A percentile compares a stretch with the other conserved stretches of the same genome.
phyloP scores from a whole-genome alignment of 2,888 invertebrate species.

The Chalcis sispes region DNA sequence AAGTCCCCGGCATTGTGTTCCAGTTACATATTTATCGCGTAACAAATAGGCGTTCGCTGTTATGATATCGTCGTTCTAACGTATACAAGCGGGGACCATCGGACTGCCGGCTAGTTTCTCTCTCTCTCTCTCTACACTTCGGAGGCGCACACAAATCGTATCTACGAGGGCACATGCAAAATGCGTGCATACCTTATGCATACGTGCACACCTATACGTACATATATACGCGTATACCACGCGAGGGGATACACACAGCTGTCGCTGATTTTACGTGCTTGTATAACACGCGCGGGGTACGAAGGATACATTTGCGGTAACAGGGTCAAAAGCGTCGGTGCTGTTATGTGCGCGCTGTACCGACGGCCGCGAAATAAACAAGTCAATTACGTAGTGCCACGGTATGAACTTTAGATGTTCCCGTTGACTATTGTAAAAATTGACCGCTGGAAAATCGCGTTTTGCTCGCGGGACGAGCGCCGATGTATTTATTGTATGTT shows the following conservation, averaged over 20 bases:
- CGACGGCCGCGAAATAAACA: conserved; percentile 64
- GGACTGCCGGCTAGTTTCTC: conserved; percentile 67
- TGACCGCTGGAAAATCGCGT: conserved; percentile 43
- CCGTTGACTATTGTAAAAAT: background rate
- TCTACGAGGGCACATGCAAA: background rate
- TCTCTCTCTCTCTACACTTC: background rate
- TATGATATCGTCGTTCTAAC: conserved; percentile 72
- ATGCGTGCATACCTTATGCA: background rate
- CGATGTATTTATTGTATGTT: no score
- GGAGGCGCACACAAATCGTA: background rate
- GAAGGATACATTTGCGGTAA: conserved; percentile 64
- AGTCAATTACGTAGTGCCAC: conserved; percentile 66
- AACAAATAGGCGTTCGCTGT: conserved; percentile 69
- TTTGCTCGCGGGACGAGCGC: background rate
- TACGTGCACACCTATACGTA: background rate
- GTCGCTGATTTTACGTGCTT: conserved; percentile 58
- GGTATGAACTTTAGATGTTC: background rate
- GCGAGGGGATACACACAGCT: conserved; percentile 21
- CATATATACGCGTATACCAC: conserved; percentile 12
- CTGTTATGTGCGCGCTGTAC: conserved; percentile 18
- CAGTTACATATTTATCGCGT: conserved; percentile 75
- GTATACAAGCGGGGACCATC: conserved; percentile 58
- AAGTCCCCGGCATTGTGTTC: conserved; percentile 64
- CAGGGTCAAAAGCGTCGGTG: conserved; percentile 60
- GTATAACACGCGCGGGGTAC: no score